phyloP scores from a whole-genome alignment of 2,888 invertebrate genomes.

The Ectemnius continuus region DNA sequence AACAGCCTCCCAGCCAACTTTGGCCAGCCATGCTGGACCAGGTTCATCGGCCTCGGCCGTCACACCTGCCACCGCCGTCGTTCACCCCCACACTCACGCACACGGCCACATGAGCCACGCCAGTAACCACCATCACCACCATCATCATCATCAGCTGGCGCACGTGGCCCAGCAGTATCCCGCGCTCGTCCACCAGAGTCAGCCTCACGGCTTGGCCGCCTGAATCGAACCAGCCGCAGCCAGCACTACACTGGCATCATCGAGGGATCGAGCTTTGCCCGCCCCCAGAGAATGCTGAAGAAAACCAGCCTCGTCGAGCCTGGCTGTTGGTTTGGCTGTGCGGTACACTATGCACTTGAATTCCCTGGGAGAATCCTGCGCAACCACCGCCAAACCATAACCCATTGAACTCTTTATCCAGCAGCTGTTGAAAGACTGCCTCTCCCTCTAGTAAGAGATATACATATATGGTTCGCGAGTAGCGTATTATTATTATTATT shows the following conservation, averaged over 20 bases:
- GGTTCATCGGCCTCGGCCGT: conserved; percentile 33
- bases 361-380: neutral
- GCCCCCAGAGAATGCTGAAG: neutral
- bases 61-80: conserved; percentile 55
- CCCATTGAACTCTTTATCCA: conserved; percentile 45
- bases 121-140: conserved; percentile 66
- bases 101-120: conserved; percentile 63
- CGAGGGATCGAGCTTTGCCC: neutral
- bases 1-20: neutral
- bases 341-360: too few relatives aligned
- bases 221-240: conserved; percentile 51
- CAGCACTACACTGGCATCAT: neutral
- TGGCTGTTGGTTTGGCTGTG: too few relatives aligned
- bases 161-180: conserved; percentile 72
- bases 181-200: conserved; percentile 71
- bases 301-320: neutral
- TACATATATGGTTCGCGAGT: conserved; percentile 50
- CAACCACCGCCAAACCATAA: conserved; percentile 1
- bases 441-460: conserved; percentile 49
- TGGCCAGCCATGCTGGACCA: neutral
- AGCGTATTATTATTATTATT: conserved; percentile 60
- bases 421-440: conserved; percentile 62
- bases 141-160: conserved; percentile 70
- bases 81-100: conserved; percentile 61
- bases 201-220: conserved; percentile 74